Conservation (phyloP, 2,888 invertebrate species). For the Plagodis dolabraria region DNA sequence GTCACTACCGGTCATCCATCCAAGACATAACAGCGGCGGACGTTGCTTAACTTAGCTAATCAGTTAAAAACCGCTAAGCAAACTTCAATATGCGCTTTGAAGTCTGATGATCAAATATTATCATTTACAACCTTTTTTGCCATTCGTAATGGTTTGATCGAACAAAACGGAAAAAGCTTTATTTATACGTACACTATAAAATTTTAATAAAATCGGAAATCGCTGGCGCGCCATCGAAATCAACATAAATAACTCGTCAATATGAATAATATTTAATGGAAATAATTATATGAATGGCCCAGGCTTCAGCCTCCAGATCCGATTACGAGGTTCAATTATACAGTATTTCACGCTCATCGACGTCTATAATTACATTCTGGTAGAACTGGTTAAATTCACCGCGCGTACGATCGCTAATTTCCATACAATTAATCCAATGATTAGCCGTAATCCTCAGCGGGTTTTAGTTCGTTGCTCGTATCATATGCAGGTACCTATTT, state of each 20-base stretch:
- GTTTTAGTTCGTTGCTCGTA: slow-evolving; percentile 55
- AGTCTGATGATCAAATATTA: no score
- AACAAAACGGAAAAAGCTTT: no score
- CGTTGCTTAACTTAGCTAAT: no score
- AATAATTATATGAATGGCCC: slow-evolving; percentile 25
- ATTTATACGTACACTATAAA: background rate
- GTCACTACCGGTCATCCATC: no score
- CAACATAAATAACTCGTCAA: slow-evolving; percentile 15
- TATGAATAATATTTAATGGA: slow-evolving; percentile 16
- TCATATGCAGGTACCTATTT: slow-evolving; percentile 46
- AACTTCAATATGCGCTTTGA: no score
- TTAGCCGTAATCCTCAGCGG: slow-evolving; percentile 69
- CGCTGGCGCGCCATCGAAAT: background rate
- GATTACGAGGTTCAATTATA: slow-evolving; percentile 67
- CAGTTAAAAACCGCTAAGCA: no score
- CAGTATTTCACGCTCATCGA: slow-evolving; percentile 78
- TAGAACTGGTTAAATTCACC: slow-evolving; percentile 76
- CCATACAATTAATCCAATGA: slow-evolving; percentile 78
- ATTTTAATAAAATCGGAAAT: background rate
- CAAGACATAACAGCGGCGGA: no score
- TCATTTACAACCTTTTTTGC: no score
- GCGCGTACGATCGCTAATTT: slow-evolving; percentile 71
- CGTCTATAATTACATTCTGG: slow-evolving; percentile 79
- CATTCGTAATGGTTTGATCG: no score
- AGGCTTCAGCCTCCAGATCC: slow-evolving; percentile 41